Base-by-base conservation (phyloP, 1,140 invertebrate species). In the Ostrea denselamellosa region DNA sequence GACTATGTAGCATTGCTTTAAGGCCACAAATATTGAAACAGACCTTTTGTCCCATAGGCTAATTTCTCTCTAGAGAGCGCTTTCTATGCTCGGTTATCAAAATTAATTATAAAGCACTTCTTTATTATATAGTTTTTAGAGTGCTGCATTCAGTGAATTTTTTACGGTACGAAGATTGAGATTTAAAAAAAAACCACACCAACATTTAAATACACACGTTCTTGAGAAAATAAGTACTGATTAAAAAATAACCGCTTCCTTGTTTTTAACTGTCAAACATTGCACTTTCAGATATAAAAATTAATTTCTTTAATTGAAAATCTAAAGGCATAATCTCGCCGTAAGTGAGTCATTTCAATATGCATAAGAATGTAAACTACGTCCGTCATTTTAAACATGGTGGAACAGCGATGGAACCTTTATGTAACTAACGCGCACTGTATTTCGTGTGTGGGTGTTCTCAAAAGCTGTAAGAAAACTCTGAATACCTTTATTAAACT, bases 381-480 rank as follows among this genome's bases (percentile, higher is more conserved):
- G 68, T 77, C 28, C 22, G 68, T 28, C 25, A 28, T 77, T 62
- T 77, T 77, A 77, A 77, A 77, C 28, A 77, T 77, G 68, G 68
- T 77, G 25, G 68, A 9, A 28, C 22, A 28, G 68, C 68, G 68
- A 77, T 77, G 68, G 68, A 8, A 28, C 28, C 68, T 77, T 77
- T 77, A 77, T 25, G 68, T 77, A 77, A 77, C 68, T 77, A 77
- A 19, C 17, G 28, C 22, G 68, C 25, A 77, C 22, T 62, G 14
- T 62, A 25, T 77, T 34, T 62, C 28, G 68, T 77, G 68, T 77
- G 68, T 77, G 68, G 68, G 68, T 77, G 68, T 77, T 77, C 68
- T 34, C 22, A 77, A 77, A 77, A 77, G 68, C 25, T 77, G 68
- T 77, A 77, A 28, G 68, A 77, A 77, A 77, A 77, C 68, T 77